Percentiles rank a stretch among this genome's conserved stretches.
Conservation (phyloP, 2,797 vertebrate species). For the Perdix hodgsoniae region DNA sequence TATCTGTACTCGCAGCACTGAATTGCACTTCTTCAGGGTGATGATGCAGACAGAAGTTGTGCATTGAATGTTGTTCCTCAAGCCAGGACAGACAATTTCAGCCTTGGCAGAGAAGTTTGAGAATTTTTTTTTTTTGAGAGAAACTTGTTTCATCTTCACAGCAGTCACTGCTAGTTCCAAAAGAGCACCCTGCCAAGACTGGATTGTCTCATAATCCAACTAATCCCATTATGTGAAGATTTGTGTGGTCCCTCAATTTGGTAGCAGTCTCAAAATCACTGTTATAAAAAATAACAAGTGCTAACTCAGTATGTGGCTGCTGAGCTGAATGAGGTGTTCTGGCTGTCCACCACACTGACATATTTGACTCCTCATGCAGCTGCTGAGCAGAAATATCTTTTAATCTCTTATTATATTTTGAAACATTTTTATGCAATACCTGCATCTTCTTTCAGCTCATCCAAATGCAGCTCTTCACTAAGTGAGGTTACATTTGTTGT, state of each 20-base stretch:
- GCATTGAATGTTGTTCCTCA: not conserved
- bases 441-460: constrained; percentile 75
- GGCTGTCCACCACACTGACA: not conserved
- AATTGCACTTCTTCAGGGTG: not conserved
- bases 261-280: not conserved
- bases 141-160: constrained; percentile 17
- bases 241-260: not conserved
- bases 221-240: constrained; percentile 9
- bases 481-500: constrained; percentile 36
- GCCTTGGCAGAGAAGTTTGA: not conserved
- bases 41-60: not conserved
- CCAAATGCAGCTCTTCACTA: constrained; percentile 65
- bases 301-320: not conserved
- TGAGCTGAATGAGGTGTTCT: not conserved
- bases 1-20: not conserved
- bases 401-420: not conserved
- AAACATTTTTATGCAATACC: constrained; percentile 64
- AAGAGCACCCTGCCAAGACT: not conserved
- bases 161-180: constrained; percentile 21
- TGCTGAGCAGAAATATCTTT: not conserved
- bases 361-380: not conserved
- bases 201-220: not conserved
- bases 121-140: constrained; percentile 23
- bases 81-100: not conserved
- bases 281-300: not conserved